Base-by-base conservation (phyloP, 2,888 invertebrate genomes). In the Lissonota sp. region DNA sequence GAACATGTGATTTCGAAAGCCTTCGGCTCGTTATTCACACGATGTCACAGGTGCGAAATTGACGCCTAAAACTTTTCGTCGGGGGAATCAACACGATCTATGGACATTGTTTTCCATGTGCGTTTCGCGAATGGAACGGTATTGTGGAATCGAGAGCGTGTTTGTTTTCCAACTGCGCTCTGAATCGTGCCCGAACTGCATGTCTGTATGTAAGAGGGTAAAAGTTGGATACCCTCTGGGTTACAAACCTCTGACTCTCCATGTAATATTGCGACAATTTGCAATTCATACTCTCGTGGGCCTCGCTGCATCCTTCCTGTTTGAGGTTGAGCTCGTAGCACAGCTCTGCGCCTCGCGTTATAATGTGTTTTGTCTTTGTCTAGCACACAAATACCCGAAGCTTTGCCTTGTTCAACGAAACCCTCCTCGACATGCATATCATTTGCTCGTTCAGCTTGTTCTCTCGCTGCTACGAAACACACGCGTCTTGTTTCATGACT, bases 201-300 rank as follows among this genome's bases (percentile, higher is more conserved):
- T 42, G 44, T 44, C 70, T 14, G 12, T 14, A n/a, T n/a, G 74
- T 49, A 51, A 40, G 7, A 55, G 75, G 57, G 63, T 73, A 62
- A 79, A 83, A 83, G 79, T 84, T 83, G 75, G 26, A 26, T 26
- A 26, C 64, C 62, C 51, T 67, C 40, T 69, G 76, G 16, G 67
- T 53, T 77, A 72, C 72, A 72, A 77, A 51, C 67, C 80, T 62
- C 67, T 39, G 60, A 46, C 69, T 74, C 70, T 42, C 58, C 58
- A 71, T 70, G 64, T 70, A 74, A 66, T 74, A 49, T 63, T 55
- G 80, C 69, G 72, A 83, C 84, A 83, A 83, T 85, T 85, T 83
- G 84, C 80, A 84, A 84, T 84, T 84, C 83, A 84, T 84, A 83
- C 77, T 55, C 58, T 66, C 60, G 63, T 42, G 62, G 73, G 51